Base-by-base conservation (phyloP, 37 sponge, comb jelly and placozoan genomes). In the Crambe crambe region DNA sequence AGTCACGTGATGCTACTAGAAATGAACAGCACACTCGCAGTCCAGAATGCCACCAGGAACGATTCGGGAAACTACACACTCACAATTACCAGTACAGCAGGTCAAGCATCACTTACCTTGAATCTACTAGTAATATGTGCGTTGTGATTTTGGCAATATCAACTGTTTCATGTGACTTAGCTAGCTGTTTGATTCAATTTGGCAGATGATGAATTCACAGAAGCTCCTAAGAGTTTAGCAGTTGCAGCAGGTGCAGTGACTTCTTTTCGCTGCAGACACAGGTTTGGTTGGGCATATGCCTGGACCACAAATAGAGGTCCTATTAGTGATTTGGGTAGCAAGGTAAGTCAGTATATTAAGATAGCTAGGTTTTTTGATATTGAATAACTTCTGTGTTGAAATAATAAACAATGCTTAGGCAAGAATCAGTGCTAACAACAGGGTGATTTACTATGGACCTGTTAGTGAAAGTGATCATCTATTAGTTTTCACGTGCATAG, bases 201-300 rank as follows among this genome's bases (percentile, higher is more conserved):
- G 42, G 20, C 36, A 77, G 77, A 77, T 25, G 31, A 77, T 63
- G 65, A 77, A 41, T 77, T 64, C n/a, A 22, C 39, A 6, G 6
- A 25, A 3, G 0, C 31, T 18, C 77, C 77, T 17, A 59, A 31
- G 1, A 37, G 41, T n/a, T 22, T 26, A 20, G 25, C 63, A 42
- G 64, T 63, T 32, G 30, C 25, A 36, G 64, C 12, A 36, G 65
- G 65, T 27, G 77, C 22, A 15, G 30, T 39, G 17, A 9, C 40
- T 34, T 63, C 65, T 0, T 29, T 63, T 27, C 0, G 30, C 29
- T 77, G 77, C n/a, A 39, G 27, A 22, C 77, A 77, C 44, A 35
- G 77, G 23, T 77, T 77, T 42, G 77, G 77, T 22, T 4, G 29
- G 77, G 30, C 77, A 15, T 77, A 77, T 43, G 23, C 65, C n/a